These are phyloP conservation scores for Cladopsammia gracilis DNA, from an alignment of 64 coral and sea anemone species.

Conservation along the genomic window DNA sequence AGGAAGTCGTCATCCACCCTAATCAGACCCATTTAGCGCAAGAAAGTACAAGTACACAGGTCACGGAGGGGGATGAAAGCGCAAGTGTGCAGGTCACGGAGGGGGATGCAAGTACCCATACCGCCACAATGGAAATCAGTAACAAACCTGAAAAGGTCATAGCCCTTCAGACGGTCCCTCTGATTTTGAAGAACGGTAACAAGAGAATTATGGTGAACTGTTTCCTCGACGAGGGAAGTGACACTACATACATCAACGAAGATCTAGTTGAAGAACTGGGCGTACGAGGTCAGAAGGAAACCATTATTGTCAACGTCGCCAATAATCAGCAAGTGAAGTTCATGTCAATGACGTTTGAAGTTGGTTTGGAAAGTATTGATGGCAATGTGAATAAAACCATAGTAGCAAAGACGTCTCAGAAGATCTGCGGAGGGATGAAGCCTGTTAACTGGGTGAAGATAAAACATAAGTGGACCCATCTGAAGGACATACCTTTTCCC, in stretches of 20 bases:
- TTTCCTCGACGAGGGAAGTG: slow-evolving; percentile 48
- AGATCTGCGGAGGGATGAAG: slow-evolving; percentile 54
- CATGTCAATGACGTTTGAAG: no score
- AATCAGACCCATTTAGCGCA: background rate
- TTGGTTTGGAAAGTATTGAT: slow-evolving; percentile 25
- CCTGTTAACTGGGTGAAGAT: slow-evolving; percentile 1
- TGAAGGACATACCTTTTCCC: no score
- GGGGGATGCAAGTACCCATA: slow-evolving; percentile 10
- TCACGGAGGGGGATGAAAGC: no score
- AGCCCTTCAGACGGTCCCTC: slow-evolving; percentile 55
- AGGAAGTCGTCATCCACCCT: background rate
- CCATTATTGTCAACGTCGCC: no score
- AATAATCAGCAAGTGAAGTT: no score
- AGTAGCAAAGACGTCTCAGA: slow-evolving; percentile 43
- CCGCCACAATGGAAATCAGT: background rate
- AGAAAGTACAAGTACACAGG: background rate
- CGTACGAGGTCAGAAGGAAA: background rate
- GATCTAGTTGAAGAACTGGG: slow-evolving; percentile 36
- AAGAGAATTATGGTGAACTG: no score
- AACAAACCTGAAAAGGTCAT: background rate
- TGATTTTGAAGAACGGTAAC: slow-evolving; percentile 10
- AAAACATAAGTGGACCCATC: no score
- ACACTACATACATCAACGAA: slow-evolving; percentile 52
- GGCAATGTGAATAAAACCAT: slow-evolving; percentile 53
- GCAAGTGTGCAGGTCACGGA: no score